Evolutionary conservation across 1,140 invertebrate genomes (phyloP), one percentile per base, ranked within the genome.

Genomic region (Lepidurus couesii): DNA sequence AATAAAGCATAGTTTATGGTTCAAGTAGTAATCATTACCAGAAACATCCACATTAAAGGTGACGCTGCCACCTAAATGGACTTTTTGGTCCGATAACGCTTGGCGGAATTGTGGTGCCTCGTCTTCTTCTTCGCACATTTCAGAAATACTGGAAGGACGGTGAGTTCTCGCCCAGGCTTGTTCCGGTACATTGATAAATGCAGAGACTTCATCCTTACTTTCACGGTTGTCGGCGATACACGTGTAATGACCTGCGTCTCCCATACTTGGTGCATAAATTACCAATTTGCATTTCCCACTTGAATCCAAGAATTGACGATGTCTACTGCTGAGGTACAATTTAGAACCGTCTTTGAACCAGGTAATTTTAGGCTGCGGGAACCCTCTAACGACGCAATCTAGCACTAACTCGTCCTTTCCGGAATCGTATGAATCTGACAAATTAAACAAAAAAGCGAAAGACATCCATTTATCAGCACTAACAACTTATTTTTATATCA

Each of bases 1-100:
- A 34, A 34, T 34, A 34, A 34, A 34, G 3, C 34, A 34, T 34
- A 0, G 34, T 34, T 34, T 34, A 34, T 34, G 34, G 34, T 34
- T 65, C 16, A 26, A 13, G 9, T 77, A 6, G 75, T 42, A 75
- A 42, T 45, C 4, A 44, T 82, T 86, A 85, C 92, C 91, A 86
- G 89, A 89, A 11, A 93, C 90, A 76, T 93, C 91, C 0, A 93
- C 91, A 84, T 93, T 91, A n/a, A 94, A 87, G n/a, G 91, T 91
- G 77, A 94, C 89, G 0, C 91, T 92, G 65, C 92, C 92, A 6
- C 92, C 92, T 80, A 88, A 85, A 44, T 90, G 89, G 1, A 95
- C 92, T 75, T 88, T 89, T 78, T 91, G 89, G 85, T 95, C 93
- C 8, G 88, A 88, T 16, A 95, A 84, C 11, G 90, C 88, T 79